These are phyloP conservation scores for Bothrops alternatus DNA, from an alignment of 2,797 vertebrate genomes.

Conservation along the genomic window DNA sequence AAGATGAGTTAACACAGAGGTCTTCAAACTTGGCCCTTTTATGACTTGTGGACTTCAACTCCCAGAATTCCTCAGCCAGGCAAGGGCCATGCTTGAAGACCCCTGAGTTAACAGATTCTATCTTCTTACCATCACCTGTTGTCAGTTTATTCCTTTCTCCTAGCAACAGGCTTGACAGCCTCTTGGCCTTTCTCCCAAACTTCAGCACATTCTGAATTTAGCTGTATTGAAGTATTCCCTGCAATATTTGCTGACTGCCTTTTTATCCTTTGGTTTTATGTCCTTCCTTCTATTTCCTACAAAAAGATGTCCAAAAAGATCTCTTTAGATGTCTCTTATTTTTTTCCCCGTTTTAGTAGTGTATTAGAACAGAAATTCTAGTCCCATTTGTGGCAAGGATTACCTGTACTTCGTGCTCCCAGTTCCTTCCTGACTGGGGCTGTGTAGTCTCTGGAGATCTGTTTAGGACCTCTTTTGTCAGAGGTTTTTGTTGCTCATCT, in stretches of 20 bases:
- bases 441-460: background rate
- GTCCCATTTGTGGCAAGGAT: background rate
- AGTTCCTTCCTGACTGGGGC: background rate
- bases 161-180: background rate
- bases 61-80: too few relatives aligned
- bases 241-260: background rate
- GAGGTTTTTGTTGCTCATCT: background rate
- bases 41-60: too few relatives aligned
- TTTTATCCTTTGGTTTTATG: background rate
- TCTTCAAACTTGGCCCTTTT: too few relatives aligned
- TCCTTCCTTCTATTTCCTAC: background rate
- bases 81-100: too few relatives aligned
- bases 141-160: background rate
- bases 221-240: background rate
- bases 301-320: background rate
- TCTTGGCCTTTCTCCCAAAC: background rate
- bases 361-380: background rate
- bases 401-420: background rate
- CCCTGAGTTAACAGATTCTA: background rate
- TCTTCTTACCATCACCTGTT: background rate
- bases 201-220: background rate
- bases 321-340: background rate
- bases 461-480: background rate
- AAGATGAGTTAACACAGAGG: background rate
- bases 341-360: background rate